These are phyloP conservation scores for Marasmarcha lunaedactyla DNA, from an alignment of 2,888 invertebrate species.

Conservation along the genomic window DNA sequence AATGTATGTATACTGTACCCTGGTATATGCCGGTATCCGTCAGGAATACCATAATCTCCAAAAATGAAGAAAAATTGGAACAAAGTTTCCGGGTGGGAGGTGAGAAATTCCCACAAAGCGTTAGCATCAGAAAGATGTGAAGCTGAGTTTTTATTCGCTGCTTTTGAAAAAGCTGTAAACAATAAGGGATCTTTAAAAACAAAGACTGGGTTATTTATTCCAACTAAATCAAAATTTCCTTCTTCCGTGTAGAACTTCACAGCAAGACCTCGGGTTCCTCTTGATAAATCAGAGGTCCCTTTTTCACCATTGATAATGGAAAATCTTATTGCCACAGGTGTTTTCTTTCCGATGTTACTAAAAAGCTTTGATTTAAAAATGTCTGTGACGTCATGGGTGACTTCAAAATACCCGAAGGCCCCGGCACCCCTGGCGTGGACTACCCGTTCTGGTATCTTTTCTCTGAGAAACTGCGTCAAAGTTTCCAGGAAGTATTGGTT, in stretches of 20 bases:
- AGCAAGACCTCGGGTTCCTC: slow-evolving; percentile 49
- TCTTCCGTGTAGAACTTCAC: slow-evolving; percentile 30
- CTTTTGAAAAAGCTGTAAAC: slow-evolving; percentile 64
- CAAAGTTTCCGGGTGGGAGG: slow-evolving; percentile 71
- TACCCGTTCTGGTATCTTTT: slow-evolving; percentile 89
- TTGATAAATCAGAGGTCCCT: slow-evolving; percentile 69
- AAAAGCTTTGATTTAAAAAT: slow-evolving; percentile 67
- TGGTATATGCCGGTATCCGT: slow-evolving; percentile 89
- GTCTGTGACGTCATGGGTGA: slow-evolving; percentile 4
- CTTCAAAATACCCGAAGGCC: slow-evolving; percentile 33
- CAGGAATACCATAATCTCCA: slow-evolving; percentile 87
- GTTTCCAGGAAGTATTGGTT: slow-evolving; percentile 71
- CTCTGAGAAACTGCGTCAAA: slow-evolving; percentile 80
- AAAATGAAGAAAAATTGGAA: slow-evolving; percentile 82
- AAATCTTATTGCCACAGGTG: slow-evolving; percentile 68
- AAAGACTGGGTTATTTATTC: slow-evolving; percentile 69
- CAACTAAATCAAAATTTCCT: slow-evolving; percentile 30
- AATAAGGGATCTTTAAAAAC: slow-evolving; percentile 63
- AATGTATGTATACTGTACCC: slow-evolving; percentile 92
- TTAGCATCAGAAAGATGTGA: slow-evolving; percentile 40
- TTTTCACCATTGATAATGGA: slow-evolving; percentile 72
- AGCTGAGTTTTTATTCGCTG: slow-evolving; percentile 66
- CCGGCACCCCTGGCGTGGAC: slow-evolving; percentile 92
- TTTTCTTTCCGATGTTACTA: slow-evolving; percentile 68
- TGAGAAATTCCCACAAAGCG: slow-evolving; percentile 63